These are phyloP conservation scores for Serripes groenlandicus DNA, from an alignment of 2,888 invertebrate species.

Conservation along the genomic window DNA sequence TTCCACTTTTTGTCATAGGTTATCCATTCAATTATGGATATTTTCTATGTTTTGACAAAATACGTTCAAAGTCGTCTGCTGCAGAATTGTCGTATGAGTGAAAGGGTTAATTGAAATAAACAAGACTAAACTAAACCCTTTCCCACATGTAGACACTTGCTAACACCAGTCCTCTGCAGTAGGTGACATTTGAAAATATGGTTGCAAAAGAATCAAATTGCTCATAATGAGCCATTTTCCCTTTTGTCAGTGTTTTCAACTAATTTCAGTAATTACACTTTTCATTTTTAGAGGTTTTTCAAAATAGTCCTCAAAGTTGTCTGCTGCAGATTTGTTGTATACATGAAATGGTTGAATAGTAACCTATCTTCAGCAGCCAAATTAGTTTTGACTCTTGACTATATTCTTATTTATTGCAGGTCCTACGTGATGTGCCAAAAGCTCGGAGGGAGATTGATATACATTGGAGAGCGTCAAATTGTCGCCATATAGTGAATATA, in stretches of 20 bases:
- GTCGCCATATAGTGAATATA: slow-evolving; percentile 96
- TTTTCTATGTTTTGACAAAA: too few relatives aligned
- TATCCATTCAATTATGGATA: too few relatives aligned
- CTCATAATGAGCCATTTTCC: not conserved
- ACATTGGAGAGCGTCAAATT: slow-evolving; percentile 96
- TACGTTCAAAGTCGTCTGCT: too few relatives aligned
- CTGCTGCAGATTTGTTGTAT: not conserved
- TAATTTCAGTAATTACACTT: too few relatives aligned
- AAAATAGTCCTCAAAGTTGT: too few relatives aligned
- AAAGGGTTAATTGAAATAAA: too few relatives aligned
- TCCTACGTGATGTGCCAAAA: slow-evolving; percentile 96
- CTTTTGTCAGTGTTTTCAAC: not conserved
- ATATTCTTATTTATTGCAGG: slow-evolving; percentile 88
- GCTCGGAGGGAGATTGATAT: slow-evolving; percentile 97
- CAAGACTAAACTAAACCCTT: not conserved
- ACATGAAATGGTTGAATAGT: too few relatives aligned
- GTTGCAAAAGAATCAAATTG: not conserved
- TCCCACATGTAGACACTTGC: not conserved
- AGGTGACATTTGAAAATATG: not conserved
- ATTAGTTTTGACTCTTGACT: too few relatives aligned
- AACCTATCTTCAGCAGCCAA: too few relatives aligned
- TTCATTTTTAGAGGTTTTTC: too few relatives aligned
- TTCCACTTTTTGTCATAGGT: too few relatives aligned
- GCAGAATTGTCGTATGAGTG: too few relatives aligned
- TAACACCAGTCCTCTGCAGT: not conserved